A percentile compares a stretch with the other conserved stretches of the same genome.
phyloP scores from a whole-genome alignment of 2,113 vertebrate genomes.

The Prochilodus magdalenae region DNA sequence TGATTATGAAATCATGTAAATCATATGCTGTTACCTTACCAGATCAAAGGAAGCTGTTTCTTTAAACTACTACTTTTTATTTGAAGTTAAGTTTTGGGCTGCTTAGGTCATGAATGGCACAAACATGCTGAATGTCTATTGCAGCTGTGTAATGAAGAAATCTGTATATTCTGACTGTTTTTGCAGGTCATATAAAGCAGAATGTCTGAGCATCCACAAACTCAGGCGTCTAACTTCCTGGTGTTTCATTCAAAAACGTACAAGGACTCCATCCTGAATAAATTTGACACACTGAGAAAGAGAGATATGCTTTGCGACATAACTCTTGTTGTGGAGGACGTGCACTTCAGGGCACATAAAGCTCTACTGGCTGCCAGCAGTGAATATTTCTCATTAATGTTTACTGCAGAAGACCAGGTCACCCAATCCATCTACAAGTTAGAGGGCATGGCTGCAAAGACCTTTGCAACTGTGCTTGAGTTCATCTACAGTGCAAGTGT shows the following conservation, averaged over 20 bases:
- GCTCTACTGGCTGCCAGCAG: slow-evolving; percentile 95
- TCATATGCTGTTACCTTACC: no score
- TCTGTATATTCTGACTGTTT: not conserved
- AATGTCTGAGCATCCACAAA: slow-evolving; percentile 76
- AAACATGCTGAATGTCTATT: not conserved
- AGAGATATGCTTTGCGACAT: slow-evolving; percentile 91
- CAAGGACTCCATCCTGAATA: slow-evolving; percentile 84
- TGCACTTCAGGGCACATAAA: slow-evolving; percentile 92
- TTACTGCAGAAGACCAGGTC: slow-evolving; percentile 82
- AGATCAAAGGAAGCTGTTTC: no score
- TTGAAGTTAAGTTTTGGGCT: no score
- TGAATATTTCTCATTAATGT: slow-evolving; percentile 93
- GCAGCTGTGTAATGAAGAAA: not conserved
- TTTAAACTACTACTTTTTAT: no score
- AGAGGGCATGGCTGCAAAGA: slow-evolving; percentile 85
- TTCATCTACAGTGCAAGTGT: slow-evolving; percentile 93
- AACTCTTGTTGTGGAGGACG: slow-evolving; percentile 89
- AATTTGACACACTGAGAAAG: slow-evolving; percentile 86
- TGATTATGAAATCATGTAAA: no score
- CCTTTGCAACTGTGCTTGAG: slow-evolving; percentile 84
- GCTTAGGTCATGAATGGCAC: no score
- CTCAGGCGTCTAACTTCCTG: slow-evolving; percentile 57
- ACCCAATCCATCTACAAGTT: slow-evolving; percentile 82
- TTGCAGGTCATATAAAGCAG: slow-evolving; percentile 10
- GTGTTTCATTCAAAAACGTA: slow-evolving; percentile 84